A percentile compares a stretch with the other conserved stretches of the same genome.
These are phyloP conservation scores for Glomeris marginata DNA, from an alignment of 2,888 invertebrate genomes.

Conservation along the genomic window DNA sequence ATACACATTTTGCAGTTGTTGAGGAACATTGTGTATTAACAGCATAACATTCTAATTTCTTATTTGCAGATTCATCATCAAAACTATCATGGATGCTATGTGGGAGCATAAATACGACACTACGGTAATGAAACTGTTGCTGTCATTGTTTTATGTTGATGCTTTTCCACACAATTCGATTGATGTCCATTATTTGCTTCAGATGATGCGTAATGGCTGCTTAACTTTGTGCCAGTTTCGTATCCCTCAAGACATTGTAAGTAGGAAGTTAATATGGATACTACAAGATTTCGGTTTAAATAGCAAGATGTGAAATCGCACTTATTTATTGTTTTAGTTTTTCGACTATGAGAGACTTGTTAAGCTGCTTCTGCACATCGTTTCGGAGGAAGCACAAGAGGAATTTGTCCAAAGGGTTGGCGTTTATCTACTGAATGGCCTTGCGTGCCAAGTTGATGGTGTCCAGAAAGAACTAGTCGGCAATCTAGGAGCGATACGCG, in stretches of 20 bases:
- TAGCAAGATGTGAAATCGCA: not conserved
- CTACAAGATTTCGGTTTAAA: slow-evolving; percentile 1
- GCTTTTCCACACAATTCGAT: slow-evolving; percentile 3
- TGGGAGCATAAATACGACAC: slow-evolving; percentile 66
- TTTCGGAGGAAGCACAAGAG: slow-evolving; percentile 65
- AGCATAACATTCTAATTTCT: slow-evolving; percentile 1
- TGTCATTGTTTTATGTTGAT: slow-evolving; percentile 1
- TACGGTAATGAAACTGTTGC: slow-evolving; percentile 34
- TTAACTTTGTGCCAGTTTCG: slow-evolving; percentile 86
- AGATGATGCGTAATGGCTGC: slow-evolving; percentile 91
- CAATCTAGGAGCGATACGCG: slow-evolving; percentile 69
- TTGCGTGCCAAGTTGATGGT: slow-evolving; percentile 93
- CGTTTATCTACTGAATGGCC: slow-evolving; percentile 82
- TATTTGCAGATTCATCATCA: slow-evolving; percentile 47
- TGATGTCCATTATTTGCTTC: slow-evolving; percentile 8
- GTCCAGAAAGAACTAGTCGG: slow-evolving; percentile 82
- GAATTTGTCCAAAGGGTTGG: slow-evolving; percentile 89
- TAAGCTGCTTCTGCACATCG: slow-evolving; percentile 62
- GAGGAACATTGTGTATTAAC: slow-evolving; percentile 1
- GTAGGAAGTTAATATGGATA: slow-evolving; percentile 25
- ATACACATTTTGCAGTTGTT: slow-evolving; percentile 11
- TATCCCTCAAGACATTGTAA: slow-evolving; percentile 85
- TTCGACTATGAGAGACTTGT: slow-evolving; percentile 81
- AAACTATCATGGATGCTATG: slow-evolving; percentile 75
- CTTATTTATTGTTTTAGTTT: slow-evolving; percentile 41